Percentiles rank a stretch among this genome's conserved stretches.
phyloP scores from a whole-genome alignment of 1,140 invertebrate genomes.

The Mizuhopecten yessoensis region DNA sequence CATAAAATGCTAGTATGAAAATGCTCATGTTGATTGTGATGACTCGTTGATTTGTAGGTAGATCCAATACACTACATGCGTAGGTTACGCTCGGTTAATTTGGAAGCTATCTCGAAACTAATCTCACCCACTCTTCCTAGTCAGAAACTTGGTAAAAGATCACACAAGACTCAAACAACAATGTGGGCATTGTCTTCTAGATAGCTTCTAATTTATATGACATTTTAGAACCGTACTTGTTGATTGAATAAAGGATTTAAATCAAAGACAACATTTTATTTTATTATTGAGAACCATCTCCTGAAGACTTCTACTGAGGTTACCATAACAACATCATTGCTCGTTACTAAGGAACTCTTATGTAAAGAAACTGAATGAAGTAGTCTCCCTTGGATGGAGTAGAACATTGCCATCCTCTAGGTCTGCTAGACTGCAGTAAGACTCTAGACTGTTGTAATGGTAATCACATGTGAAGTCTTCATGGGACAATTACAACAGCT shows the following conservation, averaged over 20 bases:
- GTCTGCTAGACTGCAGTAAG: too few relatives aligned
- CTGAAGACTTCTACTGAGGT: neutral
- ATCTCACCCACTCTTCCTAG: neutral
- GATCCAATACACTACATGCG: neutral
- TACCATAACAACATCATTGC: slow-evolving; percentile 7
- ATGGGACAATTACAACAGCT: too few relatives aligned
- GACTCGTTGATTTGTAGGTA: neutral
- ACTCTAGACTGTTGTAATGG: too few relatives aligned
- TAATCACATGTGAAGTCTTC: too few relatives aligned
- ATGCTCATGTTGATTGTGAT: slow-evolving; percentile 25
- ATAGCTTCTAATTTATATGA: slow-evolving; percentile 14
- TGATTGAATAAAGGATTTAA: slow-evolving; percentile 40
- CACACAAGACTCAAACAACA: neutral
- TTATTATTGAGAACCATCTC: neutral
- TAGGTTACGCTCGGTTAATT: slow-evolving; percentile 33
- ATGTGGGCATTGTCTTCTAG: neutral
- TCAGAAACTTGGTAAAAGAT: neutral
- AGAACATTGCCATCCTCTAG: too few relatives aligned
- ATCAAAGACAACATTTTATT: neutral
- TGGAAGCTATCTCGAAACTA: slow-evolving; percentile 6
- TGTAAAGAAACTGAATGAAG: too few relatives aligned
- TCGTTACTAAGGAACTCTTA: too few relatives aligned
- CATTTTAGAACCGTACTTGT: slow-evolving; percentile 33
- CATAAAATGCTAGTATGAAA: slow-evolving; percentile 21
- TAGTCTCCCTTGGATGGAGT: too few relatives aligned